phyloP scores from a whole-genome alignment of 1,140 invertebrate genomes.

The Drosophila saltans region DNA sequence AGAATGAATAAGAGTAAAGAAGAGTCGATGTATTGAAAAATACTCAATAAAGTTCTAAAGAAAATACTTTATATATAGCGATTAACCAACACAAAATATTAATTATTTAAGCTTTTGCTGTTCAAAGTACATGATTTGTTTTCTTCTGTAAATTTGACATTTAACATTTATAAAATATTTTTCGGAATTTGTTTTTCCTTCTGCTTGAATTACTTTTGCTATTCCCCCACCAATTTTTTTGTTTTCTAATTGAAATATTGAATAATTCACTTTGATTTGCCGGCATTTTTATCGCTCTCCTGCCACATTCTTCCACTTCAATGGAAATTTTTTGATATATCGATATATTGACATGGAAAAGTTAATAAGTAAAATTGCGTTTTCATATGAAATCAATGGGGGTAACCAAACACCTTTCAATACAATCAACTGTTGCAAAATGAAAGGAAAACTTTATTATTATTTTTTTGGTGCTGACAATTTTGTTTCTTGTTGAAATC shows the following conservation, averaged over 20 bases:
- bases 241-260: slow-evolving; percentile 9
- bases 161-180: too few species aligned
- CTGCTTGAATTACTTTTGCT: not conserved
- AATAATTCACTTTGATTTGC: slow-evolving; percentile 3
- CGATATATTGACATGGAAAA: not conserved
- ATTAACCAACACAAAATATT: too few species aligned
- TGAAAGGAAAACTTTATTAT: slow-evolving; percentile 45
- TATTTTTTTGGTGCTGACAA: slow-evolving; percentile 23
- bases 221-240: not conserved
- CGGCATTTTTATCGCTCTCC: not conserved
- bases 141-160: too few species aligned
- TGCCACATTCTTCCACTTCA: not conserved
- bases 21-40: too few species aligned
- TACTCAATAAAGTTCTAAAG: too few species aligned
- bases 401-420: slow-evolving; percentile 36
- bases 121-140: too few species aligned
- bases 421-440: slow-evolving; percentile 48
- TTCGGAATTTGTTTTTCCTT: not conserved
- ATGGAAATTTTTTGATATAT: slow-evolving; percentile 4
- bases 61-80: too few species aligned
- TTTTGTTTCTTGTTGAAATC: slow-evolving; percentile 41
- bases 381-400: slow-evolving; percentile 9
- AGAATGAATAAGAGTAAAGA: too few species aligned
- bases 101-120: too few species aligned
- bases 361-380: slow-evolving; percentile 8